Base-by-base conservation (phyloP, 2,888 invertebrate genomes). In the Hypolimnas misippus region DNA sequence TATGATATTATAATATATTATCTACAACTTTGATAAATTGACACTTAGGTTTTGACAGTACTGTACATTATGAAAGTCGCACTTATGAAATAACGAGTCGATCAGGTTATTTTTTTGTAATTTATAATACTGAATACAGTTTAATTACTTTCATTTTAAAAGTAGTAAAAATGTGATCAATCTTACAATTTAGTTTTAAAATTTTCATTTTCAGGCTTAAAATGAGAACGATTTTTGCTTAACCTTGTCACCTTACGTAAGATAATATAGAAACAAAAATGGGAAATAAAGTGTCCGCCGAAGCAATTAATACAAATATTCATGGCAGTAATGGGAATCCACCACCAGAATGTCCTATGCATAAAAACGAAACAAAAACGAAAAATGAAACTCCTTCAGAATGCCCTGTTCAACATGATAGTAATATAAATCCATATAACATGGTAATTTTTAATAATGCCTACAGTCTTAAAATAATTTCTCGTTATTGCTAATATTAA, bases 321-420 rank as follows among this genome's bases (percentile, higher is more conserved):
- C 67, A 72, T 25, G 74, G 67, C 3, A 74, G 61, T 51, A 77
- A 77, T 55, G 73, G 68, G 1, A 80, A 74, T 64, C 95, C 95
- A 38, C 95, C 96, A n/a, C 93, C 95, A 54, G 97, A 96, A 92
- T 97, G 97, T 83, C 97, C 97, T 0, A 96, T 97, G 96, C 97
- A 97, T 70, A 94, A 95, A 68, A 93, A 94, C 77, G 72, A 76
- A 14, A 78, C 82, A 49, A 76, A 73, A 61, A 55, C 72, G 5
- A 64, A 70, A 60, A 62, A 62, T 51, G 59, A 74, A 59, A 70
- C 73, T 46, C 73, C 75, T 38, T 93, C 94, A 0, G 96, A 96
- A 79, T 97, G 97, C 76, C 97, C 97, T 0, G 94, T 97, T 3
- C 89, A 93, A 73, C 93, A 94, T 69, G 93, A 92, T 58, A 89